Percentiles rank a stretch among this genome's conserved stretches.
These are phyloP conservation scores for Melanotaenia trifasciata DNA, from an alignment of 2,797 vertebrate species.

Conservation along the genomic window DNA sequence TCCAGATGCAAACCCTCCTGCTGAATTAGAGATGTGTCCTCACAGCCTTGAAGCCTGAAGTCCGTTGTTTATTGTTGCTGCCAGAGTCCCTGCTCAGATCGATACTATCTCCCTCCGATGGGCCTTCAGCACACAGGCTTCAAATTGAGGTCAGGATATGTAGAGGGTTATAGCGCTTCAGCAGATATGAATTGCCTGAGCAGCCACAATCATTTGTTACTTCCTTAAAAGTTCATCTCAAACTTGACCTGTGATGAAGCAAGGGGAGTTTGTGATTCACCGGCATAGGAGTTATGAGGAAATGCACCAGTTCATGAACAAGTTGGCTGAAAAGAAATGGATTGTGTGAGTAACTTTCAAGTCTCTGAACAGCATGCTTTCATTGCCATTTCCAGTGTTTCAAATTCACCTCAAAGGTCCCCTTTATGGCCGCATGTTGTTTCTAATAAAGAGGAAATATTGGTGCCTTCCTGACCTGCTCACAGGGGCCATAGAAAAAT, in stretches of 20 bases:
- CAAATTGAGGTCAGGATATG: slow-evolving; percentile 82
- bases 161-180: slow-evolving; percentile 72
- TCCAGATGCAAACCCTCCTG: slow-evolving; percentile 61
- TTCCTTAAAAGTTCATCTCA: slow-evolving; percentile 72
- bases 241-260: slow-evolving; percentile 77
- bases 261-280: slow-evolving; percentile 51
- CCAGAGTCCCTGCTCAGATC: slow-evolving; percentile 73
- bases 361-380: slow-evolving; percentile 41
- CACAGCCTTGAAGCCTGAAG: slow-evolving; percentile 79
- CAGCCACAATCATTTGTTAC: slow-evolving; percentile 67
- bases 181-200: slow-evolving; percentile 62
- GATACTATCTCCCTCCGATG: slow-evolving; percentile 75
- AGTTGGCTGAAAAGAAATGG: slow-evolving; percentile 53
- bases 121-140: slow-evolving; percentile 74
- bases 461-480: slow-evolving; percentile 79
- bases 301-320: slow-evolving; percentile 38
- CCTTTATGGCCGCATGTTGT: slow-evolving; percentile 71
- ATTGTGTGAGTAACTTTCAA: slow-evolving; percentile 69
- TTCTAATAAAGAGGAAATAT: slow-evolving; percentile 84
- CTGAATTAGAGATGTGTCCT: slow-evolving; percentile 76
- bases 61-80: slow-evolving; percentile 81
- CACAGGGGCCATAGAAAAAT: slow-evolving; percentile 73
- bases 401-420: slow-evolving; percentile 58
- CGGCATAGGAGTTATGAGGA: slow-evolving; percentile 57
- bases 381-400: slow-evolving; percentile 37